phyloP scores from a whole-genome alignment of 1,140 invertebrate species.

The Cyclina sinensis region DNA sequence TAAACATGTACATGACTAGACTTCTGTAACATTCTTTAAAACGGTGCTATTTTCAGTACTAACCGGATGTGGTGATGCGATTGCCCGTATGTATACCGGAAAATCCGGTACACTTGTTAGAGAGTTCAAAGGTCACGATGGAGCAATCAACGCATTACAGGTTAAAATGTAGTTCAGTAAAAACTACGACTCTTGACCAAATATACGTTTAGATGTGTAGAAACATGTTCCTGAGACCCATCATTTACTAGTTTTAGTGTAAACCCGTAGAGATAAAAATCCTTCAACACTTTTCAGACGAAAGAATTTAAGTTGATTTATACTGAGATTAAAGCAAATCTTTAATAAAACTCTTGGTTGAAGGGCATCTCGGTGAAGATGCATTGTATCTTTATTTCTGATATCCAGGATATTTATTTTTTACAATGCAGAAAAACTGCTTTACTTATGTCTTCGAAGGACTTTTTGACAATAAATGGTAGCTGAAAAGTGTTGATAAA shows the following conservation, averaged over 20 bases:
- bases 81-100: constrained; percentile 86
- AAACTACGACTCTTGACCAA: not conserved
- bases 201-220: not conserved
- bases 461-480: too few relatives aligned
- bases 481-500: too few relatives aligned
- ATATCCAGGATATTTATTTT: too few relatives aligned
- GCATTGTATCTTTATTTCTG: too few relatives aligned
- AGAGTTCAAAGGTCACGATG: constrained; percentile 86
- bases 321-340: too few relatives aligned
- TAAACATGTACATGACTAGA: too few relatives aligned
- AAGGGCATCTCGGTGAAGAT: too few relatives aligned
- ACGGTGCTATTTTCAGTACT: constrained; percentile 84
- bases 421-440: too few relatives aligned
- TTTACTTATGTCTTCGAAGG: too few relatives aligned
- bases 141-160: constrained; percentile 86
- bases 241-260: not conserved
- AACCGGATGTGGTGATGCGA: constrained; percentile 87
- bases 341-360: too few relatives aligned
- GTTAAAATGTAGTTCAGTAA: constrained; percentile 69
- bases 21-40: too few relatives aligned
- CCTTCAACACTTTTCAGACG: not conserved
- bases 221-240: not conserved
- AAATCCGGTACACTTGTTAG: constrained; percentile 87
- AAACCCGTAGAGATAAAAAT: not conserved
- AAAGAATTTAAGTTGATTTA: too few relatives aligned